phyloP scores from a whole-genome alignment of 2,113 vertebrate genomes.

The Rhagologus leucostigma region DNA sequence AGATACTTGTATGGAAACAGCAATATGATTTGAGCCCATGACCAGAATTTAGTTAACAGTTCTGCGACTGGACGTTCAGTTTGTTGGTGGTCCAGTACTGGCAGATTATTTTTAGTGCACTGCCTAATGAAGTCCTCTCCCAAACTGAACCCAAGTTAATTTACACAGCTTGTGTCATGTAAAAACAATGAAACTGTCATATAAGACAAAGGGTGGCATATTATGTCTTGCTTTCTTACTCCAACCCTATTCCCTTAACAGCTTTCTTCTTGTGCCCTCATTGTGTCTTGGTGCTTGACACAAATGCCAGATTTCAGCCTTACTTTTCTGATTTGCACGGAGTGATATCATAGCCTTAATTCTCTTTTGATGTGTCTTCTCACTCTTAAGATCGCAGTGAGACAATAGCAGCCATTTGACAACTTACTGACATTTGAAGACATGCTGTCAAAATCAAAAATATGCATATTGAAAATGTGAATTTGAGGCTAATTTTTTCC shows the following conservation, averaged over 20 bases:
- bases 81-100: neutral
- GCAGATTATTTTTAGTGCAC: neutral
- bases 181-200: neutral
- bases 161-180: neutral
- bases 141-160: neutral
- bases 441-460: neutral
- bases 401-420: neutral
- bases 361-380: slow-evolving; percentile 13
- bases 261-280: neutral
- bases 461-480: neutral
- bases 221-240: neutral
- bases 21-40: neutral
- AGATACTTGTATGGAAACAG: neutral
- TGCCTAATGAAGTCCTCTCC: neutral
- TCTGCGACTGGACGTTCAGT: neutral
- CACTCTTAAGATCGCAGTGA: neutral
- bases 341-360: neutral
- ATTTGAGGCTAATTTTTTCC: neutral
- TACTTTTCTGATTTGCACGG: neutral
- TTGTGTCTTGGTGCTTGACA: slow-evolving; percentile 4
- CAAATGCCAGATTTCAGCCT: neutral
- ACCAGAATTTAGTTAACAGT: neutral
- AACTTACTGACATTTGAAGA: neutral
- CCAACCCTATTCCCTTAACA: neutral
- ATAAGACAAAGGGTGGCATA: neutral